A percentile compares a stretch with the other conserved stretches of the same genome.
Evolutionary conservation across 2,888 invertebrate genomes (phyloP).

Genomic region (Ormyrus labotus): DNA sequence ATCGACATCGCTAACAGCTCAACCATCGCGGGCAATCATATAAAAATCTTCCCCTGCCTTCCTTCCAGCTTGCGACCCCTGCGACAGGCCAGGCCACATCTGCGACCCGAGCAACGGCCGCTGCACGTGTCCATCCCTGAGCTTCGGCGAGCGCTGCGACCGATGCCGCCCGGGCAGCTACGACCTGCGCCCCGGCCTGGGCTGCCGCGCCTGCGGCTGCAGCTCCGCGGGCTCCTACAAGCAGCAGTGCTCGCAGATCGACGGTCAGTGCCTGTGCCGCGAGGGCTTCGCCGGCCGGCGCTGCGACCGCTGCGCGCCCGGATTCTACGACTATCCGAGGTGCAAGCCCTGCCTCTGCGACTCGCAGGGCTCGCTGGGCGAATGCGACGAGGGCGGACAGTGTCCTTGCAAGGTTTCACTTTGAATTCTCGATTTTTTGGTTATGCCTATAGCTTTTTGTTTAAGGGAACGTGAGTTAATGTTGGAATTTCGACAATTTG

Average conservation of each 20-base stretch:
- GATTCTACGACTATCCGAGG: constrained; percentile 92
- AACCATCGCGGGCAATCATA: too few species aligned
- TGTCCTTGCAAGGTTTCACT: constrained; percentile 90
- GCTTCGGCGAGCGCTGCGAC: constrained; percentile 89
- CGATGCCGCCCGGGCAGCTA: constrained; percentile 89
- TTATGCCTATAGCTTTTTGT: too few species aligned
- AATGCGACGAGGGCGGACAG: constrained; percentile 85
- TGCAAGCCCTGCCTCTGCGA: constrained; percentile 92
- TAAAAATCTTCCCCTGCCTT: too few species aligned
- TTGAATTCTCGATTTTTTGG: too few species aligned
- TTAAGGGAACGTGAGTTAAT: too few species aligned
- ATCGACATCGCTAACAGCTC: too few species aligned
- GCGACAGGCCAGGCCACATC: constrained; percentile 88
- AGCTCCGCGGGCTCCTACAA: constrained; percentile 83
- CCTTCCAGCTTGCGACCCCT: constrained; percentile 84
- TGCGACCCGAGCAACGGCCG: constrained; percentile 93
- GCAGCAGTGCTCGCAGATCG: constrained; percentile 82
- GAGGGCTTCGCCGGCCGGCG: constrained; percentile 85
- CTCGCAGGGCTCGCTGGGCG: constrained; percentile 85
- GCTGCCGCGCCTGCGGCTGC: constrained; percentile 90
- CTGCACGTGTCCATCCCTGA: constrained; percentile 93
- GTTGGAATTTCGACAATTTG: too few species aligned
- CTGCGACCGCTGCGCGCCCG: constrained; percentile 90
- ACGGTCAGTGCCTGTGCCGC: constrained; percentile 87
- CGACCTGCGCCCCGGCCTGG: constrained; percentile 85